Evolutionary conservation across 2,797 vertebrate species (phyloP), one percentile per base, ranked within the genome.

Genomic region (Molothrus aeneus): DNA sequence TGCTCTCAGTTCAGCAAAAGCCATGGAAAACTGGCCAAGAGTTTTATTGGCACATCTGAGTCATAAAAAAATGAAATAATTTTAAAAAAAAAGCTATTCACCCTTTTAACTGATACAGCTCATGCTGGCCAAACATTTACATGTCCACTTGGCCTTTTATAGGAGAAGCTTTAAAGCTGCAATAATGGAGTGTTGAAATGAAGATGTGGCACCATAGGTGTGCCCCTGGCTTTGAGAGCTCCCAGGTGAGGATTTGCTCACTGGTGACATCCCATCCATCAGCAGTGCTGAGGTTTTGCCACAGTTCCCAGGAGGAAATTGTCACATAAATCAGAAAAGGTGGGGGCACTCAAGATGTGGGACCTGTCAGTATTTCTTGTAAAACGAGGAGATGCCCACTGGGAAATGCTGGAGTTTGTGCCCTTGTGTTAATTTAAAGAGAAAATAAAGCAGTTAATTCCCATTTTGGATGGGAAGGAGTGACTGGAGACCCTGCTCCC

Each of bases 181-280:
- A 69, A 2, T 38, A 78, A 83, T 5, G 38, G 40, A 85, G 56
- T 21, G 80, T 29, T 28, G 48, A 59, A 83, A 94, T 59, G 68
- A 96, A 78, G 80, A 72, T 65, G 57, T 83, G 5, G 29, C 77
- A 47, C 54, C 51, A 45, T 1, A 72, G 48, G n/a, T 13, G 42
- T 51, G n/a, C 11, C 84, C 42, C 59, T 42, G 36, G 50, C 86
- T 86, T 66, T 22, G 31, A 6, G 86, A 84, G 34, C 65, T 83
- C 57, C 50, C 69, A 73, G 87, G 79, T 78, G 86, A 42, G 54
- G 29, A 82, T 93, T 77, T 86, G 61, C 84, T 96, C 83, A 29
- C 90, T 85, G 88, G 48, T 93, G 96, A 93, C 96, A 97, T 81
- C 60, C 88, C 83, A 95, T 95, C 93, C 96, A 95, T 97, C 97